Evolutionary conservation across 2,797 vertebrate genomes (phyloP).

Genomic region (Hypotaenidia okinawae): DNA sequence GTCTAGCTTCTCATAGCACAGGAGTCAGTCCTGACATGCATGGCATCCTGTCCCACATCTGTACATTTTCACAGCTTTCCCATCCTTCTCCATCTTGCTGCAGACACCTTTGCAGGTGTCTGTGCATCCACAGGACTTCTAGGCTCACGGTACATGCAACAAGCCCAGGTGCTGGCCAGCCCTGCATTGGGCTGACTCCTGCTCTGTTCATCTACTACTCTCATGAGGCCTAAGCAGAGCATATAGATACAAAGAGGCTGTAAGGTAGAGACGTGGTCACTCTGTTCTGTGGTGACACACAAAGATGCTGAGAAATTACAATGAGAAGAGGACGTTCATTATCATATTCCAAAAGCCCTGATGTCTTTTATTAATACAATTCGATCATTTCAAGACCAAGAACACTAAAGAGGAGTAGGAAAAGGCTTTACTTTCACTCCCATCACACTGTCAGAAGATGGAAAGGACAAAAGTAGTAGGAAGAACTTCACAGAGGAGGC

Average conservation of each 20-base stretch:
- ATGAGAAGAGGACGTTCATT: background rate
- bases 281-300: background rate
- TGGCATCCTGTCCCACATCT: no score
- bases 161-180: background rate
- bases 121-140: background rate
- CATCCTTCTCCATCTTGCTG: no score
- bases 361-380: no score
- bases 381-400: background rate
- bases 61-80: no score
- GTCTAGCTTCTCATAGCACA: no score
- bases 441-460: background rate
- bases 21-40: no score
- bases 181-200: background rate
- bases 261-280: background rate
- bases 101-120: no score
- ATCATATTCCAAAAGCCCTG: no score
- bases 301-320: background rate
- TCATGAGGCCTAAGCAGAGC: background rate
- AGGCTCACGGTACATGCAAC: background rate
- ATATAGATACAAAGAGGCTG: background rate
- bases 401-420: background rate
- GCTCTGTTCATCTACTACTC: fast-evolving
- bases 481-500: background rate
- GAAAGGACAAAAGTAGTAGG: background rate
- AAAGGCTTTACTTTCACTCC: background rate